Conservation (phyloP, 2,888 invertebrate species). For the Leptinotarsa tumamoca region DNA sequence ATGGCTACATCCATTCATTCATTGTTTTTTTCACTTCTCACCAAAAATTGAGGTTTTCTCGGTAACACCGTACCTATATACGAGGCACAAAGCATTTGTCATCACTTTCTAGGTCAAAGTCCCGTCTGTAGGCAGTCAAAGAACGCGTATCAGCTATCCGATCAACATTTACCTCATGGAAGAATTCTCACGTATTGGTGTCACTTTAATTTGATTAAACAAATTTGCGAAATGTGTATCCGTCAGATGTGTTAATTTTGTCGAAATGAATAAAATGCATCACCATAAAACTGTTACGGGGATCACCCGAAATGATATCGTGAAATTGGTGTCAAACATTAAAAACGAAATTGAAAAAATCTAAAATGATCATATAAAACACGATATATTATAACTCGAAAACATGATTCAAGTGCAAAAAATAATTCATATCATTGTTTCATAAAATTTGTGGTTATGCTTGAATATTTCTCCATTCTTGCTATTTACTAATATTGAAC, state of each 20-base stretch:
- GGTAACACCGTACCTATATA: neutral
- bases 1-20: no score
- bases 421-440: neutral
- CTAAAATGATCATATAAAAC: no score
- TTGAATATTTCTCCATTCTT: neutral
- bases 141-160: neutral
- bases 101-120: conserved; percentile 16
- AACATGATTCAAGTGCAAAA: no score
- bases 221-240: conserved; percentile 23
- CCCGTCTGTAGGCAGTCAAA: neutral
- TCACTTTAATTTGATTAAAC: conserved; percentile 30
- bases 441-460: neutral
- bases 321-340: no score
- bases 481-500: neutral
- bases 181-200: conserved; percentile 24
- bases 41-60: neutral
- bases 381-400: no score
- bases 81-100: neutral
- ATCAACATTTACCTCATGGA: conserved; percentile 29
- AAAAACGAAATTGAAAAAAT: no score
- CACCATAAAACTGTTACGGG: neutral
- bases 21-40: neutral
- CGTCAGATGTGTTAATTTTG: conserved; percentile 11
- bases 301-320: neutral
- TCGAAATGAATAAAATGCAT: neutral